Conservation (phyloP, 2,113 vertebrate genomes). For the Anarhynchus alexandrinus region DNA sequence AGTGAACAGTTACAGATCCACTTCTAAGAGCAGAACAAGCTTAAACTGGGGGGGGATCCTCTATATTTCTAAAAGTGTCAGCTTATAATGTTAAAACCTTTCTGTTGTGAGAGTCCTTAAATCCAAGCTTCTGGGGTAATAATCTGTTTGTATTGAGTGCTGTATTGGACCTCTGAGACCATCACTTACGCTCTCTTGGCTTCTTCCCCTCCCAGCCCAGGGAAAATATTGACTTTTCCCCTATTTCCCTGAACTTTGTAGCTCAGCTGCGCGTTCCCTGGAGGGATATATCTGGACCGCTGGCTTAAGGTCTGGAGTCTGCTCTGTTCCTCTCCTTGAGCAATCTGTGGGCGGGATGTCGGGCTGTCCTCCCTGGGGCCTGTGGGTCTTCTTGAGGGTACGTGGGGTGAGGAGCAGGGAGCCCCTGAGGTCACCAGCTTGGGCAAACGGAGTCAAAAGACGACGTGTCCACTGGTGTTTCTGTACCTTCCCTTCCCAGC, state of each 20-base stretch:
- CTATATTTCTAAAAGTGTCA: neutral
- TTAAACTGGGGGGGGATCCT: rapidly evolving
- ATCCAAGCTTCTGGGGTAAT: neutral
- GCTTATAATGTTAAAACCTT: neutral
- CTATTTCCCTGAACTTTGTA: neutral
- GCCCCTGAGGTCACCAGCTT: neutral
- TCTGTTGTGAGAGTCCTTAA: neutral
- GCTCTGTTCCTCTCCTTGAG: neutral
- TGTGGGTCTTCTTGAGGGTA: neutral
- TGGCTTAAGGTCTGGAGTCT: neutral
- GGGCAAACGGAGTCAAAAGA: neutral
- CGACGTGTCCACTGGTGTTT: rapidly evolving
- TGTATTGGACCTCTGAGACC: neutral
- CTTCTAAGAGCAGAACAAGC: neutral
- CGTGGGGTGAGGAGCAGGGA: neutral
- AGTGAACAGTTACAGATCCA: neutral
- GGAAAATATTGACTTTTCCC: neutral
- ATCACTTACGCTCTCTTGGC: neutral
- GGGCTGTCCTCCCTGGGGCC: neutral
- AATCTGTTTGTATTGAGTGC: neutral
- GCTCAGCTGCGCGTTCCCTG: neutral
- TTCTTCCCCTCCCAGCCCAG: neutral
- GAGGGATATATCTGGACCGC: rapidly evolving
- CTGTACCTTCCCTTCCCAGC: neutral
- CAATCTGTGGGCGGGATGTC: neutral